Percentiles rank a stretch among this genome's conserved stretches.
phyloP scores from a whole-genome alignment of 2,888 invertebrate genomes.

The Danaus chrysippus region DNA sequence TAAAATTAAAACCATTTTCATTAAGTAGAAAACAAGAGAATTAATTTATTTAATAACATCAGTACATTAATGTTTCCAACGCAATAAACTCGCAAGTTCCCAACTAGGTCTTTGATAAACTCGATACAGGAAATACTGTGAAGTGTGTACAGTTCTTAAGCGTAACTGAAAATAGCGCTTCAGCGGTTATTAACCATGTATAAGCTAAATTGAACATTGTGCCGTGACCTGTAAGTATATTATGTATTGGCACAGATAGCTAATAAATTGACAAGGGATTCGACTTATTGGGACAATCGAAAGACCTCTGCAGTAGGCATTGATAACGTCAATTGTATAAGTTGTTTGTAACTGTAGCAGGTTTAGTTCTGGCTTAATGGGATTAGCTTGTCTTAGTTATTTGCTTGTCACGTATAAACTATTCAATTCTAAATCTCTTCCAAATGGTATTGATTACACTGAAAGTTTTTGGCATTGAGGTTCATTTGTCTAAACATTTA shows the following conservation, averaged over 20 bases:
- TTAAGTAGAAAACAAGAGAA: too few relatives aligned
- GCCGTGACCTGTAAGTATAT: slow-evolving; percentile 15
- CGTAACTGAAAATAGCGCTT: neutral
- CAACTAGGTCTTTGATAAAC: slow-evolving; percentile 1
- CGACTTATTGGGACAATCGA: slow-evolving; percentile 16
- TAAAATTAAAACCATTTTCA: too few relatives aligned
- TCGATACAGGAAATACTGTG: neutral
- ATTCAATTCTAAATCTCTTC: neutral
- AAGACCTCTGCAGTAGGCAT: slow-evolving; percentile 12
- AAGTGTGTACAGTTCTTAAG: neutral
- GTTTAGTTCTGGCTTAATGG: neutral
- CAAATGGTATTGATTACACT: neutral
- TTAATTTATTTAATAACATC: too few relatives aligned
- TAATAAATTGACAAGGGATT: slow-evolving; percentile 19
- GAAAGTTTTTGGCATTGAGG: neutral
- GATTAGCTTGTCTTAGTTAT: neutral
- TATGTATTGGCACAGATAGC: slow-evolving; percentile 11
- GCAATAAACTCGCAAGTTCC: neutral
- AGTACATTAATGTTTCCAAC: too few relatives aligned
- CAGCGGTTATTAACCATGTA: slow-evolving; percentile 7
- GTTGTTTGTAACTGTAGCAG: neutral
- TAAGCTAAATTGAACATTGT: slow-evolving; percentile 14
- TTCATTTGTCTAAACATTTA: too few relatives aligned
- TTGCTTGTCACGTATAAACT: neutral
- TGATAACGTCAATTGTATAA: slow-evolving; percentile 9